Evolutionary conservation across 2,113 vertebrate species (phyloP).

Genomic region (Myxocyprinus asiaticus): DNA sequence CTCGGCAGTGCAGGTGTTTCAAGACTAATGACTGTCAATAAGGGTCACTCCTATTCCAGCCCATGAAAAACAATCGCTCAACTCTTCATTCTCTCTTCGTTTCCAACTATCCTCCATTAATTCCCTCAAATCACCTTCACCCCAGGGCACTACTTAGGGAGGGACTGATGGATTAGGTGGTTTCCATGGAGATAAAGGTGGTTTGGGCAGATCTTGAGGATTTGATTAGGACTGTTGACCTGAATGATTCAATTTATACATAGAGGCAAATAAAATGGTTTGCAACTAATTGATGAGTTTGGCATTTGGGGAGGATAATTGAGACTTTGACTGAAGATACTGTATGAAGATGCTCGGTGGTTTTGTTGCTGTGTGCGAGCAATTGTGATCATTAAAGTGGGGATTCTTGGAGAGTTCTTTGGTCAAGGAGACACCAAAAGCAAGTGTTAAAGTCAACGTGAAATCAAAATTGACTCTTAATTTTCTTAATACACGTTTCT

Average conservation of each 20-base stretch:
- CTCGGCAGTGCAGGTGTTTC: conserved; percentile 55
- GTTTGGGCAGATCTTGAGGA: conserved; percentile 10
- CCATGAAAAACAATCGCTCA: conserved; percentile 7
- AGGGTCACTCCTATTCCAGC: conserved; percentile 46
- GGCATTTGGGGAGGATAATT: conserved; percentile 43
- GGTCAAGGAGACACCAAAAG: neutral
- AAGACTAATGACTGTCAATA: conserved; percentile 67
- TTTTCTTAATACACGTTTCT: too few relatives aligned
- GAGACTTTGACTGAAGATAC: conserved; percentile 16
- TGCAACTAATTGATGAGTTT: conserved; percentile 39
- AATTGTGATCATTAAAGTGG: neutral
- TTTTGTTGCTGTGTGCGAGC: neutral
- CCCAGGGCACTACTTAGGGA: too few relatives aligned
- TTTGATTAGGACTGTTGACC: conserved; percentile 35
- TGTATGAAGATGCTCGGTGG: neutral
- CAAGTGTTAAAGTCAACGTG: too few relatives aligned
- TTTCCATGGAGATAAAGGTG: conserved; percentile 35
- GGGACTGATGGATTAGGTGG: too few relatives aligned
- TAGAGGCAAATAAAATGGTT: conserved; percentile 29
- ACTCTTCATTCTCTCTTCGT: neutral
- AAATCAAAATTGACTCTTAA: too few relatives aligned
- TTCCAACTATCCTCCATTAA: too few relatives aligned
- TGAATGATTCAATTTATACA: conserved; percentile 42
- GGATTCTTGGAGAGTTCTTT: too few relatives aligned
- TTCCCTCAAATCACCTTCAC: too few relatives aligned